A percentile compares a stretch with the other conserved stretches of the same genome.
These are phyloP conservation scores for Scytalopus superciliaris DNA, from an alignment of 2,113 vertebrate genomes.

Conservation along the genomic window DNA sequence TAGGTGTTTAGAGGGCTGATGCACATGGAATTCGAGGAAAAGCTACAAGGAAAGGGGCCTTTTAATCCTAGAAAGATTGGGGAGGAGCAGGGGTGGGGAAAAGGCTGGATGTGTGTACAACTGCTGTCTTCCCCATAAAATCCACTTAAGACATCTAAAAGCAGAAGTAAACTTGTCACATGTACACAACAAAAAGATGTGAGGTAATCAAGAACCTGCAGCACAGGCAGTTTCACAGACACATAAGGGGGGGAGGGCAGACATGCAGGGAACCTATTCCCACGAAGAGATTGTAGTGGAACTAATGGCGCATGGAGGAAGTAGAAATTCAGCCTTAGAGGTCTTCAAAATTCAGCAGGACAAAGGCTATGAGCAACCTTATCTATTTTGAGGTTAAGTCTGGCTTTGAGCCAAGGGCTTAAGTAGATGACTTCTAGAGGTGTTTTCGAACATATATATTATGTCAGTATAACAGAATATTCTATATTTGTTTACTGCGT, in stretches of 20 bases:
- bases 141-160: neutral
- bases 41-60: neutral
- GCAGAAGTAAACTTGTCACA: neutral
- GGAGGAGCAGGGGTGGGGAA: too few relatives aligned
- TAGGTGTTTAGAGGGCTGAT: neutral
- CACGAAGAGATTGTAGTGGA: neutral
- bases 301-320: fast-evolving
- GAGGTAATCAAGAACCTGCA: neutral
- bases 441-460: neutral
- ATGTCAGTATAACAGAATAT: neutral
- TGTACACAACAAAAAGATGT: neutral
- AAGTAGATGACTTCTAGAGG: neutral
- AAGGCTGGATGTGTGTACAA: neutral
- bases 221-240: neutral
- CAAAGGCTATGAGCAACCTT: neutral
- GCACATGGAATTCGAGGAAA: neutral
- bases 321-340: neutral
- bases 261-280: neutral
- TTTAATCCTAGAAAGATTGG: neutral
- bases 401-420: neutral
- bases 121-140: neutral
- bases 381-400: neutral
- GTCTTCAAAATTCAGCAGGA: neutral
- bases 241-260: fast-evolving
- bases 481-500: neutral